phyloP scores from a whole-genome alignment of 2,113 vertebrate species.

The Manacus vitellinus region DNA sequence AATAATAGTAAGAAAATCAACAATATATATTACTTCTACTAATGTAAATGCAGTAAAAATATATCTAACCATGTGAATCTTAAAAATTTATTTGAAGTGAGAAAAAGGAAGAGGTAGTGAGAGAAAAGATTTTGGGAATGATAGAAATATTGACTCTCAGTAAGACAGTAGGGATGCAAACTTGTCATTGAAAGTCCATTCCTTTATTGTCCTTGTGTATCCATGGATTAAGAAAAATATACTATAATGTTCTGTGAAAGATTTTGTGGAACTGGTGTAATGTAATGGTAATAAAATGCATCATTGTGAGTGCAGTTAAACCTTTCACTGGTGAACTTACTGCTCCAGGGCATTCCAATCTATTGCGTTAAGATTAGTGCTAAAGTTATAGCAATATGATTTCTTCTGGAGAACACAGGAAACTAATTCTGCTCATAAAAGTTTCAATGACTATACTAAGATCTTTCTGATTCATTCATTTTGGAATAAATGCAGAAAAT shows the following conservation, averaged over 20 bases:
- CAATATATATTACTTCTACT: not conserved
- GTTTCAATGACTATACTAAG: not conserved
- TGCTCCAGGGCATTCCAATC: not conserved
- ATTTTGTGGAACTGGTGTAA: not conserved
- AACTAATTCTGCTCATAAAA: not conserved
- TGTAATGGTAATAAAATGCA: not conserved
- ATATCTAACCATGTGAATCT: not conserved
- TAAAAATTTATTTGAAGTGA: not conserved
- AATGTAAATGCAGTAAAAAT: not conserved
- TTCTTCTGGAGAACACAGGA: not conserved
- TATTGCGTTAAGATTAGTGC: not conserved
- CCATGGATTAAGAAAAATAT: not conserved
- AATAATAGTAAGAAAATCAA: not conserved
- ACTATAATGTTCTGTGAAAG: not conserved
- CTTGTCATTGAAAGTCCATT: not conserved
- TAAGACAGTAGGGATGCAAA: not conserved
- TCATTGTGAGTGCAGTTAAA: not conserved
- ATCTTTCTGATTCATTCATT: not conserved
- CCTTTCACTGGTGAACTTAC: not conserved
- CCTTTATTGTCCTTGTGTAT: not conserved
- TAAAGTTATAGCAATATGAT: not conserved
- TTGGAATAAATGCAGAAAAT: not conserved
- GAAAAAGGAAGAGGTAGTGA: not conserved
- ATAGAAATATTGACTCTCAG: not conserved
- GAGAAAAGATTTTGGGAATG: not conserved